Base-by-base conservation (phyloP, 2,113 vertebrate genomes). In the Romanogobio albipinnatus region DNA sequence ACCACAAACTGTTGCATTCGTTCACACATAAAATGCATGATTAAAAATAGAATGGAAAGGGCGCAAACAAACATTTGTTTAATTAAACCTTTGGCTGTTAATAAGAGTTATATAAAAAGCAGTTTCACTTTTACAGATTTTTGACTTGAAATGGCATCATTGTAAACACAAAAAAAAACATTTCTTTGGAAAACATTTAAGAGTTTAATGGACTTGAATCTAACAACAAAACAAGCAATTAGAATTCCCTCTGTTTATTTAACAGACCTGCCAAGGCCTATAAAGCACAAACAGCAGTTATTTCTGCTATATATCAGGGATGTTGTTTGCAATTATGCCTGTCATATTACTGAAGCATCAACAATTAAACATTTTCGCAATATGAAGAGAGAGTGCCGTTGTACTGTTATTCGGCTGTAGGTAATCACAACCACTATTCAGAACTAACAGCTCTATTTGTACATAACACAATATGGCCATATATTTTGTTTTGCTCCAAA, bases 231-330 rank as follows among this genome's bases (percentile, higher is more conserved):
- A 91, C 61, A 45, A 68, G 49, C 56, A 87, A 84, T 85, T 76
- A 84, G 53, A 66, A 85, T 78, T 61, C 26, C 66, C 76, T 62
- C n/a, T n/a, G 29, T 90, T 90, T 89, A 88, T 76, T 89, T 82
- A 84, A 87, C 61, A 24, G 74, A 73, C 77, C 78, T 87, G 88
- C 88, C 89, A 89, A 76, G 4, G 26, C 7, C 49, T 76, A 49
- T 76, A 33, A 51, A 49, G n/a, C 13, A 26, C n/a, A 15, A 76
- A 76, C 49, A 56, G 9, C 74, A 33, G 26, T 45, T 53, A 3
- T 9, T 53, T 53, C 15, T 56, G 1, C 47, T 53, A 33, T 74
- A 74, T 13, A 74, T 53, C 49, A 76, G 1, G 33, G 14, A 15
- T n/a, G 33, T 33, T 29, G 29, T 29, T 29, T 29, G 29, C 29